Evolutionary conservation across 2,113 vertebrate genomes (phyloP).

Genomic region (Merops nubicus): DNA sequence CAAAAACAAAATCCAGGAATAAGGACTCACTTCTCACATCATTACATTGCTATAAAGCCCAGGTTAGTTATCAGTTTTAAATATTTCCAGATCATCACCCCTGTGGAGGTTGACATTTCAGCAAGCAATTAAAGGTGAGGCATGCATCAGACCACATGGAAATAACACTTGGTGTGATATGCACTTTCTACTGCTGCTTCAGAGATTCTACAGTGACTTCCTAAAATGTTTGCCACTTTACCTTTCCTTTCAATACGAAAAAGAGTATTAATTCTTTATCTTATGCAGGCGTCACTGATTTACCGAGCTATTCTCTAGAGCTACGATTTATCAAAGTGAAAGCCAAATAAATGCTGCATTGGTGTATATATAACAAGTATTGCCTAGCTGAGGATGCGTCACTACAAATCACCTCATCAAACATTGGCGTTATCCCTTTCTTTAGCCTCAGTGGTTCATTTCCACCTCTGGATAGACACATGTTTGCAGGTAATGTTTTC

Average conservation of each 20-base stretch:
- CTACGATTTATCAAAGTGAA: background rate
- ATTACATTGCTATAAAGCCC: background rate
- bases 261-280: background rate
- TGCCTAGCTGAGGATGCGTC: background rate
- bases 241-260: background rate
- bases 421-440: background rate
- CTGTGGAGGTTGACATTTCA: background rate
- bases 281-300: background rate
- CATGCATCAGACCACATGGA: accelerated
- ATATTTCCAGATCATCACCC: background rate
- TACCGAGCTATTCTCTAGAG: background rate
- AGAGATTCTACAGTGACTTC: background rate
- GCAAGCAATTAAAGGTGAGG: background rate
- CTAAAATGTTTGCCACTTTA: background rate
- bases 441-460: background rate
- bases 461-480: background rate
- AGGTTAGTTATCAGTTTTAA: background rate
- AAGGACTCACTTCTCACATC: no score
- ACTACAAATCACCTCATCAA: background rate
- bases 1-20: no score
- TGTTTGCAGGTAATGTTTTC: background rate
- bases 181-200: background rate
- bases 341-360: conserved; percentile 5
- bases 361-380: background rate
- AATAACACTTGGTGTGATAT: background rate